Percentiles rank a stretch among this genome's conserved stretches.
Conservation (phyloP, 2,888 invertebrate genomes). For the Tiliacea aurago region DNA sequence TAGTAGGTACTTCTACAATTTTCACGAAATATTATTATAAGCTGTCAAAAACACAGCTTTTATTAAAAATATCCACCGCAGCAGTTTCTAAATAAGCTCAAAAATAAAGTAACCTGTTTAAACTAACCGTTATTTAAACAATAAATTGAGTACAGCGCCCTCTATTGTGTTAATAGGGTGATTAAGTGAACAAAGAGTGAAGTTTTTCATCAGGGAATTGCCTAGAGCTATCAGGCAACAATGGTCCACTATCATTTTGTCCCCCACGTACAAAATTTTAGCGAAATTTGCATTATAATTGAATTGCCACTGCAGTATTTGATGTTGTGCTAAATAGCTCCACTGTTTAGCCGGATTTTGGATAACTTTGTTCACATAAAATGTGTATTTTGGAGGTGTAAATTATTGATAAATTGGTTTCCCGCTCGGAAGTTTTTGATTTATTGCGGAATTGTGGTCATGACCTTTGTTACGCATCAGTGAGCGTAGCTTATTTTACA, state of each 20-base stretch:
- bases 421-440: constrained; percentile 15
- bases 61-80: background rate
- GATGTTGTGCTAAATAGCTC: constrained; percentile 28
- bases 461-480: constrained; percentile 12
- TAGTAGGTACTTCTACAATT: too few relatives aligned
- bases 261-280: constrained; percentile 36
- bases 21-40: background rate
- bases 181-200: constrained; percentile 65
- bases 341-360: constrained; percentile 9
- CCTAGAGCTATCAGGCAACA: constrained; percentile 58
- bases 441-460: constrained; percentile 18
- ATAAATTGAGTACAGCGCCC: constrained; percentile 60
- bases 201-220: constrained; percentile 64
- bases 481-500: background rate
- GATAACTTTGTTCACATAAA: constrained; percentile 20
- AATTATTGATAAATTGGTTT: constrained; percentile 33
- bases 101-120: constrained; percentile 38
- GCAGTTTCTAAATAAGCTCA: constrained; percentile 17
- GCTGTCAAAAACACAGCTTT: background rate
- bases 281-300: constrained; percentile 56
- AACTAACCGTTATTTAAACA: constrained; percentile 53
- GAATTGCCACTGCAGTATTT: constrained; percentile 53
- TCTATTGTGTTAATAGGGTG: constrained; percentile 66
- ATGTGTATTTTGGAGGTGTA: constrained; percentile 16
- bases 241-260: constrained; percentile 52